Conservation (phyloP, 2,797 vertebrate species). For the Pteronotus mesoamericanus region DNA sequence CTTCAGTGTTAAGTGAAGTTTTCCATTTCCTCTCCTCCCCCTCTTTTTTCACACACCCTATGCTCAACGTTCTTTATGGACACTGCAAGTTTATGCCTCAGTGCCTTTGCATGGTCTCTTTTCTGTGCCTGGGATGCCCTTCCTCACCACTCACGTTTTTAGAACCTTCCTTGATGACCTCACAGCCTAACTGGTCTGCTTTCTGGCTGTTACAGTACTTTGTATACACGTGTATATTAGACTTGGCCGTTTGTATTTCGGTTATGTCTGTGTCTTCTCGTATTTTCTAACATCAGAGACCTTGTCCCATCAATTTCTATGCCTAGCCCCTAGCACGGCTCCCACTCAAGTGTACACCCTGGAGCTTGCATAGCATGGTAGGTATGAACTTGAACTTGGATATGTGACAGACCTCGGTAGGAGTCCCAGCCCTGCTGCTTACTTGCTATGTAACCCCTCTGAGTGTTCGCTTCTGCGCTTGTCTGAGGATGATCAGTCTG, state of each 20-base stretch:
- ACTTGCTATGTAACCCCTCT: background rate
- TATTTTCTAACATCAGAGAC: background rate
- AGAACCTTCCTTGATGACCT: background rate
- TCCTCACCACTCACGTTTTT: background rate
- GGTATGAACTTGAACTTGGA: background rate
- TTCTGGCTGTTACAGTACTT: background rate
- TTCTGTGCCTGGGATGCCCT: background rate
- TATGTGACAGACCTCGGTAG: background rate
- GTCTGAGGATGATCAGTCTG: no score
- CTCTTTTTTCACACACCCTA: no score
- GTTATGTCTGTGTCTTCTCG: background rate
- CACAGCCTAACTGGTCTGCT: no score
- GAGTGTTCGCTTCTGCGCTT: background rate
- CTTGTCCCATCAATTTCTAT: background rate
- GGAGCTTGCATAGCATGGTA: fast-evolving
- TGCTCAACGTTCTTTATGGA: background rate
- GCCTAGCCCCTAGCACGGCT: fast-evolving
- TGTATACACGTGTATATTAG: background rate
- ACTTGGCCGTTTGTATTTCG: background rate
- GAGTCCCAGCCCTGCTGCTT: background rate
- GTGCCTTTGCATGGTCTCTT: no score
- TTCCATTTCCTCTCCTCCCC: background rate
- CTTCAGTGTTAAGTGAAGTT: no score
- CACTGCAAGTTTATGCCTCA: fast-evolving
- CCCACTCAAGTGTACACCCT: background rate